Evolutionary conservation across 2,113 vertebrate species (phyloP).

Genomic region (Alouatta palliata): DNA sequence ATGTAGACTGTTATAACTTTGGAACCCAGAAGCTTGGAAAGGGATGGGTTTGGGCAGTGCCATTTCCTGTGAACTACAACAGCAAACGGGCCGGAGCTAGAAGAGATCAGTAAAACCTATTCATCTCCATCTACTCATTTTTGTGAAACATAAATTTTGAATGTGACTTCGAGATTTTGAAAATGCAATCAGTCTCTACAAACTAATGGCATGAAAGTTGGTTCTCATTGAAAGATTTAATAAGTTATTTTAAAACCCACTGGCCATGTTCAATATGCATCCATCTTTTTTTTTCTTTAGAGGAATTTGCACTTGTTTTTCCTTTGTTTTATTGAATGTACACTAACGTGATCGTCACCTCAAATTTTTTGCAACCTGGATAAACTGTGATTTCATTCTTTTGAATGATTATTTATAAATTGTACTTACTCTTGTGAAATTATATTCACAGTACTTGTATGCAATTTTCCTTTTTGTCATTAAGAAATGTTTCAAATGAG

Average conservation of each 20-base stretch:
- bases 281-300: not conserved
- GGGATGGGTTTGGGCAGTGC: too few relatives aligned
- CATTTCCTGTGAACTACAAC: not conserved
- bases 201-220: not conserved
- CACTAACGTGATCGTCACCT: not conserved
- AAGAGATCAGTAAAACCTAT: not conserved
- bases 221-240: not conserved
- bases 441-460: not conserved
- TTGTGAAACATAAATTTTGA: not conserved
- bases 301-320: not conserved
- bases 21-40: not conserved
- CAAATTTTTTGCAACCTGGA: not conserved
- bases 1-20: not conserved
- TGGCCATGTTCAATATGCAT: not conserved
- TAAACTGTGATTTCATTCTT: not conserved
- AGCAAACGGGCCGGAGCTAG: not conserved
- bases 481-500: not conserved
- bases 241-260: not conserved
- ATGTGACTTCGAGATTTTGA: not conserved
- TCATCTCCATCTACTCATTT: not conserved
- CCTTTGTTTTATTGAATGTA: not conserved
- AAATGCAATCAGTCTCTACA: not conserved
- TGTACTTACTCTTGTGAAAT: not conserved
- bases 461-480: not conserved
- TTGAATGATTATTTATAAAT: not conserved